phyloP scores from a whole-genome alignment of 2,888 invertebrate species.

The Elegia similella region DNA sequence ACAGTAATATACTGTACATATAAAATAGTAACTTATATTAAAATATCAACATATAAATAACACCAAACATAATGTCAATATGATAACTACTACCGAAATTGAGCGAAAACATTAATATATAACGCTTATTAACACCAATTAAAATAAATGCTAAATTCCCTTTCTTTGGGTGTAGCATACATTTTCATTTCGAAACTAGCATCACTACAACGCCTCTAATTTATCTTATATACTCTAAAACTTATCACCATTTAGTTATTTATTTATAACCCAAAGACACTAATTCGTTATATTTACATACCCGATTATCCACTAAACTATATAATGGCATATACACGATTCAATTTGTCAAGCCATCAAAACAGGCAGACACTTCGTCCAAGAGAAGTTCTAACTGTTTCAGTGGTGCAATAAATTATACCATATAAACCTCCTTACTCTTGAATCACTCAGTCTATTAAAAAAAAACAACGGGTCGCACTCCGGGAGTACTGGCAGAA shows the following conservation, averaged over 20 bases:
- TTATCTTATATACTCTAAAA: background rate
- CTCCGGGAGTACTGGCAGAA: no score
- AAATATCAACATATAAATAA: background rate
- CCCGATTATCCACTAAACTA: no score
- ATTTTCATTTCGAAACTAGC: background rate
- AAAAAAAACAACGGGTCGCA: no score
- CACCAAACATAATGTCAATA: background rate
- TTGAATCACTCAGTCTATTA: no score
- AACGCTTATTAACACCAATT: conserved; percentile 10
- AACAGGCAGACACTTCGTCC: no score
- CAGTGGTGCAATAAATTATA: no score
- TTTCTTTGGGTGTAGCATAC: background rate
- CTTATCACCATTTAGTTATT: background rate
- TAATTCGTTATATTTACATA: conserved; percentile 10
- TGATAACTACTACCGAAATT: background rate
- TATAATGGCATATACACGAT: no score
- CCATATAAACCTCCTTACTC: no score
- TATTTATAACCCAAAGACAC: conserved; percentile 22
- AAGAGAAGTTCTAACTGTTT: no score
- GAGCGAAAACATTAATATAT: conserved; percentile 4
- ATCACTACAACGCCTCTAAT: background rate
- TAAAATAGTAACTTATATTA: conserved; percentile 20
- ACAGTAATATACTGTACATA: conserved; percentile 49
- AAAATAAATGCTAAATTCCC: conserved; percentile 4
- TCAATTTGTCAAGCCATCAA: no score